Evolutionary conservation across 2,888 invertebrate species (phyloP), one percentile per base, ranked within the genome.

Genomic region (Drosophila suboccidentalis): DNA sequence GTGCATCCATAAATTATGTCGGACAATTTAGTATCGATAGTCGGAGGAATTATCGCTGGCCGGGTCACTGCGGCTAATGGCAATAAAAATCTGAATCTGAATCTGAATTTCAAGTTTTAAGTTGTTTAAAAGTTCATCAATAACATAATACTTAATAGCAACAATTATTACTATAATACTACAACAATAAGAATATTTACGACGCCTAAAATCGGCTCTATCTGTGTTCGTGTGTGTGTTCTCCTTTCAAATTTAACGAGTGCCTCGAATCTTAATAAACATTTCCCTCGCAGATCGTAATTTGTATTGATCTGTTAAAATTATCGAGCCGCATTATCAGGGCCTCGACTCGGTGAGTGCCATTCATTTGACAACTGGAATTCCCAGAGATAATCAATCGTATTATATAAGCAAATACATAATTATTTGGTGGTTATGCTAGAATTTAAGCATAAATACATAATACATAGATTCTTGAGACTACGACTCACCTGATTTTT

Each of bases 191-290:
- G 32, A 34, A 34, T 55, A 71, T 77, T 82, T 71, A 86, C 65
- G 78, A 86, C 77, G 36, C 43, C 51, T 34, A 17, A 60, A 63
- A 60, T 49, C 19, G 38, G 10, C 2, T 51, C 58, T 46, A 60
- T 51, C 13, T 38, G 26, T 39, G 15, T 44, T 17, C 17, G 15
- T 57, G 57, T 9, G 36, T 57, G 64, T 74, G 53, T 70, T 63
- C 64, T 68, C 54, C 41, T 67, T 62, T 57, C 46, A 43, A 55
- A 54, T 81, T 80, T 77, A 74, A 85, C 65, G 86, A 79, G 71
- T 68, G 69, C 64, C 41, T 34, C 15, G 57, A 65, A 68, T 74
- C 62, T 66, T 72, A 79, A 85, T 87, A 77, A 87, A 85, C 77
- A 78, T 84, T 81, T 78, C 59, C 13, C 61, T 68, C 61, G 13